Evolutionary conservation across 1,140 invertebrate species (phyloP).

Genomic region (Epicauta chinensis): DNA sequence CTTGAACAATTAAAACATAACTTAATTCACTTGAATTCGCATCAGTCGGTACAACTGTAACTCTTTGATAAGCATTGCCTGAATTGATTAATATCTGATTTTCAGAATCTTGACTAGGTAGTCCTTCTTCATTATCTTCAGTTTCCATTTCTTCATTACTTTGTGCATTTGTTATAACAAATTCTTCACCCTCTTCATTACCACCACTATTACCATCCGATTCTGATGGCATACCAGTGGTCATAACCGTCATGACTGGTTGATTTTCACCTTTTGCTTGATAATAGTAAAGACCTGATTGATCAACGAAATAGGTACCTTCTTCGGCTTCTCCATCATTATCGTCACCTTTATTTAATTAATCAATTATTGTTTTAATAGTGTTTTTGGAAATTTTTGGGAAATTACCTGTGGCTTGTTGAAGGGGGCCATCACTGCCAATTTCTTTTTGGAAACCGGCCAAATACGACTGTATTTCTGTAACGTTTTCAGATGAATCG

Average conservation of each 20-base stretch:
- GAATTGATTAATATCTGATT: conserved; percentile 52
- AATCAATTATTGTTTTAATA: neutral
- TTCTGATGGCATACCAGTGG: conserved; percentile 38
- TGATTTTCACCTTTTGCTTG: conserved; percentile 57
- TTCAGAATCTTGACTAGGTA: conserved; percentile 32
- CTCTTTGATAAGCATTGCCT: conserved; percentile 69
- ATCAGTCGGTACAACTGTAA: conserved; percentile 80
- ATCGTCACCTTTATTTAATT: conserved; percentile 43
- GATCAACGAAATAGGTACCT: conserved; percentile 71
- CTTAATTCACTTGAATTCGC: conserved; percentile 75
- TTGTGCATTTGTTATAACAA: conserved; percentile 43
- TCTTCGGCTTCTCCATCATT: conserved; percentile 51
- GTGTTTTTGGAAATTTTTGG: neutral
- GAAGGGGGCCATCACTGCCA: conserved; percentile 49
- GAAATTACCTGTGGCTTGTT: conserved; percentile 48
- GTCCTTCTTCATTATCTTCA: conserved; percentile 24
- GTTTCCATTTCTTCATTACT: conserved; percentile 41
- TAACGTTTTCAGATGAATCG: conserved; percentile 51
- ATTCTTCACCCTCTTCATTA: conserved; percentile 41
- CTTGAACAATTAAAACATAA: conserved; percentile 84
- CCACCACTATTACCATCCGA: conserved; percentile 34
- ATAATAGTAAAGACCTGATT: conserved; percentile 71
- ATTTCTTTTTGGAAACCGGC: conserved; percentile 84
- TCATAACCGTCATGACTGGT: conserved; percentile 55
- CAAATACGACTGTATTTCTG: conserved; percentile 76